Evolutionary conservation across 2,797 vertebrate species (phyloP), one percentile per base, ranked within the genome.

Genomic region (Ispidina picta): DNA sequence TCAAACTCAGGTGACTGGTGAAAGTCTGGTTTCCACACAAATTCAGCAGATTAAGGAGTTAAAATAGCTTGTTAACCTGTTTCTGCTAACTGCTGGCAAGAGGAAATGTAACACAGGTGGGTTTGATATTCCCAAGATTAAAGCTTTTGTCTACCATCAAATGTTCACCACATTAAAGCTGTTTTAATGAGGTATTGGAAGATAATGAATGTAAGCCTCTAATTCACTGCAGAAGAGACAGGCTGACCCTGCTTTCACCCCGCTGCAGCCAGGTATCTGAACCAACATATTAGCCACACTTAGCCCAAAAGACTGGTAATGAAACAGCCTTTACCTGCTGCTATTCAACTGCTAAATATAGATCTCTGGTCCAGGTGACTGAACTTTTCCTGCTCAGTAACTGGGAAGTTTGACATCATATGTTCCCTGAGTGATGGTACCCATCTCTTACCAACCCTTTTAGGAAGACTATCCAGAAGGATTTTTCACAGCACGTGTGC

Each of bases 91-190:
- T 97, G 92, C 96, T 95, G 25, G 10, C 92, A 88, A 94, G 93
- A 97, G 96, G 96, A 98, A 98, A 97, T 97, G 94, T 95, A 97
- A 97, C 92, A 96, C 97, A 98, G 97, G 97, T 98, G 97, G 95
- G 96, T 92, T 97, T 97, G 97, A 97, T 97, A 97, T 76, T 95
- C 96, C 88, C 86, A 96, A 97, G 97, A 97, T 98, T 97, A 98
- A 98, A 97, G 96, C 94, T 89, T 97, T 96, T 97, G 94, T 97
- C 96, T 96, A 92, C 96, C 96, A 94, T 96, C 96, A 96, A 97
- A 95, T 96, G 96, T 37, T 93, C 95, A 95, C 96, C 94, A 97
- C 95, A 97, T 97, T 97, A 97, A 98, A 98, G 96, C 88, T 4
- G 22, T 96, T 97, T 97, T 97, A 98, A 98, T 97, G 97, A 98